These are phyloP conservation scores for Drosophila mulleri DNA, from an alignment of 2,888 invertebrate species.

Conservation along the genomic window DNA sequence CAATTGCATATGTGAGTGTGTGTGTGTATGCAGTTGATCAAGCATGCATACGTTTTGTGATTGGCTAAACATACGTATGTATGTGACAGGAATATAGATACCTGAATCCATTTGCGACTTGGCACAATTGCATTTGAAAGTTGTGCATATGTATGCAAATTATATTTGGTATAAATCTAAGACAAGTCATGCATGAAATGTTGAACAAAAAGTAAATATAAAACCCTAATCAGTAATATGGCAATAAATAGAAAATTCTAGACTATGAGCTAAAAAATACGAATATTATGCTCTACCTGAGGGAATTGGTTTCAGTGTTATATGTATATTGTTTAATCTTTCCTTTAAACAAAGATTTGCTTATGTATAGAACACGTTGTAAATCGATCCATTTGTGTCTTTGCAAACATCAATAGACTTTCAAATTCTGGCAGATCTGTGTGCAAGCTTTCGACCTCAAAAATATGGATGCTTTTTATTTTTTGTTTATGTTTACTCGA, in stretches of 20 bases:
- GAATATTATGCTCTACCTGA: background rate
- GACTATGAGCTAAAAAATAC: background rate
- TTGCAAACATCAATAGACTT: background rate
- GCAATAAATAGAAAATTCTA: background rate
- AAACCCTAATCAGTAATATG: background rate
- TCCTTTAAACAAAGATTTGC: too few relatives aligned
- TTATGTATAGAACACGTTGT: background rate
- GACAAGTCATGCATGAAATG: background rate
- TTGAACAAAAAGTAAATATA: background rate
- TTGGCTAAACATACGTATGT: slow-evolving; percentile 7
- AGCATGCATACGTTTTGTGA: background rate
- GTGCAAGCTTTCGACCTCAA: slow-evolving; percentile 1
- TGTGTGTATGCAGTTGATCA: background rate
- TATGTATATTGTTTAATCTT: background rate
- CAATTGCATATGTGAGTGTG: background rate
- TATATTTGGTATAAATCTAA: background rate
- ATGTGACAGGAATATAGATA: background rate
- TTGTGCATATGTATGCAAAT: background rate
- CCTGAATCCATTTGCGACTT: background rate
- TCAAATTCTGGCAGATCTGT: background rate
- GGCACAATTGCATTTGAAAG: slow-evolving; percentile 8
- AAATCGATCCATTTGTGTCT: background rate
- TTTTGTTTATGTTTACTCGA: slow-evolving; percentile 38
- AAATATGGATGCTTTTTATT: background rate
- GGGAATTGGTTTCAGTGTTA: background rate